A percentile compares a stretch with the other conserved stretches of the same genome.
Conservation (phyloP, 2,888 invertebrate genomes). For the Pinctada fucata region DNA sequence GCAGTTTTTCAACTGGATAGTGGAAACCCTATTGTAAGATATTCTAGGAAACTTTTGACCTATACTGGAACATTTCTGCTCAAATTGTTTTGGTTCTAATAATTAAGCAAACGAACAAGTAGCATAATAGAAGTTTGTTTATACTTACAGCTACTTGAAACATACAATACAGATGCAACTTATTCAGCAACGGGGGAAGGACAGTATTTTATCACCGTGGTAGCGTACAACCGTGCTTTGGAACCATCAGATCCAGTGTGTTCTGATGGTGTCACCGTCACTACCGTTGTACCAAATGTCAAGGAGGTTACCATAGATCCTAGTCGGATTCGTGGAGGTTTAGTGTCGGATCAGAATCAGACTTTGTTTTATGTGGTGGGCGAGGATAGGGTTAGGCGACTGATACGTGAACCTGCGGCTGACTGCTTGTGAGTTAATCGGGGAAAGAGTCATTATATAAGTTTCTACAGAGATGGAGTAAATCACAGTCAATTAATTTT, state of each 20-base stretch:
- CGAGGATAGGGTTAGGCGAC: constrained; percentile 39
- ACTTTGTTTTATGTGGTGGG: constrained; percentile 45
- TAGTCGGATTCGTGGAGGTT: constrained; percentile 44
- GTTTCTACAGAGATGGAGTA: no score
- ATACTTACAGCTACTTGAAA: constrained; percentile 39
- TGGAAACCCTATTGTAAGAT: background rate
- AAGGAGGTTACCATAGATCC: constrained; percentile 44
- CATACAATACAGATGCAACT: constrained; percentile 39
- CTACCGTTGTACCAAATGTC: constrained; percentile 41
- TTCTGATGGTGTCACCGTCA: constrained; percentile 60
- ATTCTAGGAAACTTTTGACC: no score
- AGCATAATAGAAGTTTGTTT: background rate
- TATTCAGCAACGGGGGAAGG: constrained; percentile 46
- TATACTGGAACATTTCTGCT: no score
- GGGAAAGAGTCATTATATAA: no score
- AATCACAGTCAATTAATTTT: no score
- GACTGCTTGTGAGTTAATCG: constrained; percentile 45
- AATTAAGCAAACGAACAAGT: background rate
- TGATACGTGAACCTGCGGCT: constrained; percentile 30
- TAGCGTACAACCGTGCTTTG: constrained; percentile 60
- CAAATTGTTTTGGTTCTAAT: no score
- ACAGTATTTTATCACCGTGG: constrained; percentile 57
- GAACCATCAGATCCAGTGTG: constrained; percentile 59
- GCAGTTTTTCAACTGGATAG: constrained; percentile 24
- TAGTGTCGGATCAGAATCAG: constrained; percentile 42